Conservation (phyloP, 2,797 vertebrate species). For the Aselliscus stoliczkanus region DNA sequence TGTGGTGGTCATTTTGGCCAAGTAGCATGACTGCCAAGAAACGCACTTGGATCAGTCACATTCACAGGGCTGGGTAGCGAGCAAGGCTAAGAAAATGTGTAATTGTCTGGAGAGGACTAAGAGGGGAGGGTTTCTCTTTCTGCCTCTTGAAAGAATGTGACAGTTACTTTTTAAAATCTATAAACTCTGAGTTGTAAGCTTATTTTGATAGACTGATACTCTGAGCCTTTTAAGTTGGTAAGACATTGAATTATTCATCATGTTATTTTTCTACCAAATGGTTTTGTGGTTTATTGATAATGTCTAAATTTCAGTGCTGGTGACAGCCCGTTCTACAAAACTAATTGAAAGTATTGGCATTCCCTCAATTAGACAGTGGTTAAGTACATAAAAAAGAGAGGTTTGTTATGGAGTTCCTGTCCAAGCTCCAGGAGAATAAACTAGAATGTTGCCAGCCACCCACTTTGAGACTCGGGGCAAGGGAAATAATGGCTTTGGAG, state of each 20-base stretch:
- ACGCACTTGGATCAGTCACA: not conserved
- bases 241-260: conserved; percentile 63
- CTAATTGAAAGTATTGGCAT: conserved; percentile 52
- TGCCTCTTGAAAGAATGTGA: not conserved
- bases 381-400: conserved; percentile 37
- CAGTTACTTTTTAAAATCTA: conserved; percentile 10
- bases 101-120: not conserved
- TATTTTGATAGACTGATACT: conserved; percentile 51
- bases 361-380: conserved; percentile 44
- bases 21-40: not conserved
- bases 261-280: conserved; percentile 53
- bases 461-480: not conserved
- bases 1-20: not conserved
- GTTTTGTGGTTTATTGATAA: conserved; percentile 62
- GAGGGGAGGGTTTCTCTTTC: not conserved
- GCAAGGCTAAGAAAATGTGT: not conserved
- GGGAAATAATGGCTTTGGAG: not conserved
- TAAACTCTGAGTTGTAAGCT: conserved; percentile 38
- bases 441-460: conserved; percentile 17
- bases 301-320: conserved; percentile 46
- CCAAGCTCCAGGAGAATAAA: conserved; percentile 28
- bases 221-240: conserved; percentile 38
- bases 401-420: conserved; percentile 23
- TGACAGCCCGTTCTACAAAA: conserved; percentile 59
- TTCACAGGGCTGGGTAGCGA: not conserved